phyloP scores from a whole-genome alignment of 1,140 invertebrate genomes.

The Hypsibius dujardini region DNA sequence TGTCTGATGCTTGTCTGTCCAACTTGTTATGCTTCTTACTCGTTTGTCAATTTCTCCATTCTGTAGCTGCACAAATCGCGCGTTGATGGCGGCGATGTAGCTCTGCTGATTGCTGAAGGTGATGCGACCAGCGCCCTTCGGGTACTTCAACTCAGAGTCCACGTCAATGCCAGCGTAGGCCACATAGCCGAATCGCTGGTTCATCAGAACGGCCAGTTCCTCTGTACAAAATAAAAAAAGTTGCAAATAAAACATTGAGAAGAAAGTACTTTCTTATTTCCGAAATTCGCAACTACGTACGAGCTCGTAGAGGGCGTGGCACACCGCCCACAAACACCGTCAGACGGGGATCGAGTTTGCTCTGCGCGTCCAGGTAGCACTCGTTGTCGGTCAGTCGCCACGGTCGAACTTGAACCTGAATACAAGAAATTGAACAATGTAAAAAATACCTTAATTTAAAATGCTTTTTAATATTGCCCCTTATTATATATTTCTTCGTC shows the following conservation, averaged over 20 bases:
- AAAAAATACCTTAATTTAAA: slow-evolving; percentile 19
- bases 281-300: slow-evolving; percentile 36
- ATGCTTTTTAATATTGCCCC: no score
- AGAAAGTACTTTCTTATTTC: background rate
- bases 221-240: slow-evolving; percentile 41
- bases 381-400: slow-evolving; percentile 95
- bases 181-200: slow-evolving; percentile 89
- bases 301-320: slow-evolving; percentile 85
- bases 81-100: slow-evolving; percentile 95
- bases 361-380: slow-evolving; percentile 87
- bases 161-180: slow-evolving; percentile 99
- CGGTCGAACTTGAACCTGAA: slow-evolving; percentile 83
- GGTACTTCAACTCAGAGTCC: slow-evolving; percentile 97
- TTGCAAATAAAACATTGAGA: slow-evolving; percentile 5
- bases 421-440: background rate
- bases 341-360: slow-evolving; percentile 89
- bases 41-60: slow-evolving; percentile 98
- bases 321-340: slow-evolving; percentile 99
- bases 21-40: no score
- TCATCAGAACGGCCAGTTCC: slow-evolving; percentile 97
- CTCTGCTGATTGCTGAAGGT: slow-evolving; percentile 98
- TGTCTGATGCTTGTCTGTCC: no score
- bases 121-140: slow-evolving; percentile 93
- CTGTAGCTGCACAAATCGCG: slow-evolving; percentile 92
- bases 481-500: no score